Base-by-base conservation (phyloP, 2,113 vertebrate genomes). In the Oreochromis aureus region DNA sequence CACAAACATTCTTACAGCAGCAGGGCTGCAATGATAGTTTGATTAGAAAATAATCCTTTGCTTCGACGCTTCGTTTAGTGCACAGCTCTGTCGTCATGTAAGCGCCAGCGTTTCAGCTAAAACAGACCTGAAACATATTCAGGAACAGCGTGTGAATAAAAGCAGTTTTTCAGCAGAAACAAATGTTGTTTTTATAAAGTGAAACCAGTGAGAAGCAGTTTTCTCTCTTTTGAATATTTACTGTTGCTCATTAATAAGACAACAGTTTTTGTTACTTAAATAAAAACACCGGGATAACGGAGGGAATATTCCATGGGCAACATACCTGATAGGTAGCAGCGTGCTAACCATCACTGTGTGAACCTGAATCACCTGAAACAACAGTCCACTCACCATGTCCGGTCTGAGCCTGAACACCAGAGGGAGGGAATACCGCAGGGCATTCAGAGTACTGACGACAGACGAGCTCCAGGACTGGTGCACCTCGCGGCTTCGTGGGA, bases 401-500 rank as follows among this genome's bases (percentile, higher is more conserved):
- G 99, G 98, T 90, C 96, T 96, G 84, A 98, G 91, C 91, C 83
- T 97, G 92, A 96, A 96, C 88, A 97, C 94, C 87, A 99, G 94
- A 12, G 97, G 98, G 4, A 99, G 16, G 4, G 97, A 97, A 32
- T 94, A 94, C 6, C 96, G 69, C n/a, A 96, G 76, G 61, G 98
- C 96, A 2, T 93, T 89, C 1, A 98, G 24, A 1, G 98, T 98
- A 87, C 97, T 98, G 83, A 97, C 2, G 54, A 97, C 91, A 0
- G 98, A 97, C 13, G 98, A 98, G 5, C 81, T 93, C 98, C 98
- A 99, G 1, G 98, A 96, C 83, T 99, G 98, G 34, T 88, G 95
- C 11, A 99, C 98, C 93, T 99, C 98, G 1, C 98, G 97, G 91
- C 98, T 99, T 8, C 98, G 96, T 12, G 98, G 98, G 91, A 99